Evolutionary conservation across 35 echinoderm and acorn worm species (phyloP).

Genomic region (Heliocidaris erythrogramma): DNA sequence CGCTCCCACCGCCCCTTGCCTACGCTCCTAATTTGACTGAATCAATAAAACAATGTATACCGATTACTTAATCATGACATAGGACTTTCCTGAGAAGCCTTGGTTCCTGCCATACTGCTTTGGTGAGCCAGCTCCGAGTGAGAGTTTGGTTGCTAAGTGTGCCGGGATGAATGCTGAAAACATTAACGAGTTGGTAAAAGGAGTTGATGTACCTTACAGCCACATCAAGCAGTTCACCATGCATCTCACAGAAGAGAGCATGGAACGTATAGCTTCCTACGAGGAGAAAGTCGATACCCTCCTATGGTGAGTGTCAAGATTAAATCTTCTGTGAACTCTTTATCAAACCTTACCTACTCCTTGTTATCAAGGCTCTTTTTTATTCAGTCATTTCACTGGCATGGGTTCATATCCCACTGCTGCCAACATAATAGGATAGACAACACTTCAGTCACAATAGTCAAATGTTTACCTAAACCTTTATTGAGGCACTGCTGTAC

Average conservation of each 20-base stretch:
- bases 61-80: not conserved
- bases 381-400: constrained; percentile 80
- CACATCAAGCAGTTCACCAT: constrained; percentile 67
- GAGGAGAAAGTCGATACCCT: constrained; percentile 74
- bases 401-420: constrained; percentile 95
- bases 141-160: constrained; percentile 67
- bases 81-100: constrained; percentile 79
- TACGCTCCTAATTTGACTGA: too few species aligned
- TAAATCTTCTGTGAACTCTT: not conserved
- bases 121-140: constrained; percentile 72
- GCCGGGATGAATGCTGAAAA: constrained; percentile 61
- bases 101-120: constrained; percentile 94
- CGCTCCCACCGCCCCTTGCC: too few species aligned
- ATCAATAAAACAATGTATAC: not conserved
- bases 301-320: constrained; percentile 71
- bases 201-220: constrained; percentile 69
- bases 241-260: constrained; percentile 60
- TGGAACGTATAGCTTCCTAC: constrained; percentile 74
- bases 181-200: constrained; percentile 69
- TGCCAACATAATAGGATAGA: constrained; percentile 44
- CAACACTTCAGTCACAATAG: too few species aligned
- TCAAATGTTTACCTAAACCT: too few species aligned
- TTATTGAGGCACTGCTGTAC: too few species aligned
- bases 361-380: too few species aligned
- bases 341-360: not conserved